phyloP scores from a whole-genome alignment of 2,888 invertebrate species.

The Stegophylla sp. region DNA sequence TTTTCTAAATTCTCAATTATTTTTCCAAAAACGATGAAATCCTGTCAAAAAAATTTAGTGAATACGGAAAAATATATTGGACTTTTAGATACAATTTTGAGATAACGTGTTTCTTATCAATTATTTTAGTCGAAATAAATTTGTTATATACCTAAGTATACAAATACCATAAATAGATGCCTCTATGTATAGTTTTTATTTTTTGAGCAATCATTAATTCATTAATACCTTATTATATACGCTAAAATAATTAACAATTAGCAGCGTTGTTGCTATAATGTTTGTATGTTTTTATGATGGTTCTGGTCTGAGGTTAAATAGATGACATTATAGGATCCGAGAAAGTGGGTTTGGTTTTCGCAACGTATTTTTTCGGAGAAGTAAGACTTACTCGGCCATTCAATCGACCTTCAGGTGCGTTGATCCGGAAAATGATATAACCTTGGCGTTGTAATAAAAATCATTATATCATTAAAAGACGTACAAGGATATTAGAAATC shows the following conservation, averaged over 20 bases:
- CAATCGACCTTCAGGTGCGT: slow-evolving; percentile 47
- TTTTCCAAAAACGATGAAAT: too few species aligned
- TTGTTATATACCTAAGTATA: too few species aligned
- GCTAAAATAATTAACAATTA: slow-evolving; percentile 12
- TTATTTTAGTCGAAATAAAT: too few species aligned
- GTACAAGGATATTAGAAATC: slow-evolving; percentile 46
- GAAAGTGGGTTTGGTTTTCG: slow-evolving; percentile 51
- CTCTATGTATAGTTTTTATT: not conserved
- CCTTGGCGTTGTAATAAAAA: slow-evolving; percentile 55
- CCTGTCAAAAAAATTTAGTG: too few species aligned
- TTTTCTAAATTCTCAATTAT: too few species aligned
- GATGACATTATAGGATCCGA: slow-evolving; percentile 48
- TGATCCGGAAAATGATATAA: slow-evolving; percentile 54
- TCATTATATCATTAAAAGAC: slow-evolving; percentile 27
- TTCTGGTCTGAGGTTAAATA: slow-evolving; percentile 43
- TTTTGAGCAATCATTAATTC: not conserved
- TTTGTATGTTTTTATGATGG: slow-evolving; percentile 1
- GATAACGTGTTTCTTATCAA: too few species aligned
- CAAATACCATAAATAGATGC: too few species aligned
- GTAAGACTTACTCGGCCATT: slow-evolving; percentile 45
- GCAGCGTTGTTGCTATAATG: slow-evolving; percentile 1
- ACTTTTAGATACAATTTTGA: too few species aligned
- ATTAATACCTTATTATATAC: not conserved
- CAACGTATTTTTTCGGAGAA: slow-evolving; percentile 15
- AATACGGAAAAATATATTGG: too few species aligned